Evolutionary conservation across 2,113 vertebrate species (phyloP).

Genomic region (Apaloderma vittatum): DNA sequence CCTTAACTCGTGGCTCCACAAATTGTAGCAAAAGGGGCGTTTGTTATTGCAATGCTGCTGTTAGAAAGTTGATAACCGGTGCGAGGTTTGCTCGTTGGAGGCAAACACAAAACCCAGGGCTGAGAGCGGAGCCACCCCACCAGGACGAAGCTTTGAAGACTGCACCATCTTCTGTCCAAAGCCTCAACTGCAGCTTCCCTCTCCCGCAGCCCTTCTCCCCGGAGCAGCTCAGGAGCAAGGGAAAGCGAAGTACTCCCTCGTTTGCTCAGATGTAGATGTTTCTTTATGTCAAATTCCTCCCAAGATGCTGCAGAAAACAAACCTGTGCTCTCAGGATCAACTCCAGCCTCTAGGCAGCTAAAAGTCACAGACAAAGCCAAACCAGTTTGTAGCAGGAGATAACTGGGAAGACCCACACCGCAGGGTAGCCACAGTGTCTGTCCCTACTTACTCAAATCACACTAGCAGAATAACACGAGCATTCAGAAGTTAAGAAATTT

Average conservation of each 20-base stretch:
- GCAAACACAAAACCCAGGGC: neutral
- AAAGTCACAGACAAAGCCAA: neutral
- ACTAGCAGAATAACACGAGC: neutral
- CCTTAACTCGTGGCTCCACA: neutral
- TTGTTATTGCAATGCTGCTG: neutral
- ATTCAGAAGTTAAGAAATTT: neutral
- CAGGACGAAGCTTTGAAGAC: slow-evolving; percentile 74
- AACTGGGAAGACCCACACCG: neutral
- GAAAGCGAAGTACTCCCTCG: neutral
- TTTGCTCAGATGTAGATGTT: neutral
- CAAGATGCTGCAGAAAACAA: neutral
- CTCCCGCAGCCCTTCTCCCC: neutral
- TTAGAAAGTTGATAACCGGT: neutral
- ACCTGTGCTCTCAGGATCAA: neutral
- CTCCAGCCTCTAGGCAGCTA: too few species aligned
- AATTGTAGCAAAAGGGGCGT: neutral
- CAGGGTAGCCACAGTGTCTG: accelerated
- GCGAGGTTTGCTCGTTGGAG: neutral
- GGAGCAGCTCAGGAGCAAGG: neutral
- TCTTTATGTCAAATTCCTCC: accelerated
- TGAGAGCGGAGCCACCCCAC: neutral
- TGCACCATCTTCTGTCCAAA: slow-evolving; percentile 82
- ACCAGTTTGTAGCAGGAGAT: neutral
- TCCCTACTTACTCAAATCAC: neutral
- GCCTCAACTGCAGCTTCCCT: slow-evolving; percentile 62